A percentile compares a stretch with the other conserved stretches of the same genome.
phyloP scores from a whole-genome alignment of 2,113 vertebrate species.

The Takifugu flavidus region DNA sequence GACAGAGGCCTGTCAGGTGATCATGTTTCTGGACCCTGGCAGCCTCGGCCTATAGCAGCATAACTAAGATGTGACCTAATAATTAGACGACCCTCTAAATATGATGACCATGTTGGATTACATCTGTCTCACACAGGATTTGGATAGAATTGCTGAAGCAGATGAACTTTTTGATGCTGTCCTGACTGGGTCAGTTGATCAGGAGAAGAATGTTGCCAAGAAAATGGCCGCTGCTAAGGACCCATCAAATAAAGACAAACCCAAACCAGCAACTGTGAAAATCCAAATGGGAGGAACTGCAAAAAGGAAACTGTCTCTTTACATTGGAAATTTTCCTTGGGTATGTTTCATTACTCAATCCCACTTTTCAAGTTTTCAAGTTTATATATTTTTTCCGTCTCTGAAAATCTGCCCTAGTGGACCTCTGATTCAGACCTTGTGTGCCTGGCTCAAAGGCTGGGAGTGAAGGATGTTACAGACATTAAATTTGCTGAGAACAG shows the following conservation, averaged over 20 bases:
- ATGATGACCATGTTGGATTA: background rate
- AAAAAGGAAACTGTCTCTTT: constrained; percentile 78
- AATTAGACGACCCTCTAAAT: too few relatives aligned
- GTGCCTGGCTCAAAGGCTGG: constrained; percentile 78
- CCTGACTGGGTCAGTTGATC: constrained; percentile 81
- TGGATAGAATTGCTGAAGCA: constrained; percentile 83
- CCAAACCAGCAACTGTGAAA: constrained; percentile 73
- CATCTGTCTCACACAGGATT: constrained; percentile 70
- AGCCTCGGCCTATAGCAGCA: too few relatives aligned
- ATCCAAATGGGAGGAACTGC: constrained; percentile 72
- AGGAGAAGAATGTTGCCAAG: constrained; percentile 39
- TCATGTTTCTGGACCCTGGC: too few relatives aligned
- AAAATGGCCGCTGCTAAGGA: constrained; percentile 48
- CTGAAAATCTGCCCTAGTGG: constrained; percentile 76
- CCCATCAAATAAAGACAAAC: constrained; percentile 60
- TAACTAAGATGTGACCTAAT: too few relatives aligned
- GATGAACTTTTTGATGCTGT: constrained; percentile 93
- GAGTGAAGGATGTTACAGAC: constrained; percentile 86
- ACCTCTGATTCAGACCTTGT: constrained; percentile 89
- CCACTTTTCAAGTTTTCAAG: too few relatives aligned
- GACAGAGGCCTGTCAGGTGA: too few relatives aligned
- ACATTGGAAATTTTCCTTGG: constrained; percentile 93
- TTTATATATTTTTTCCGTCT: background rate
- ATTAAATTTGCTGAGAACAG: constrained; percentile 92
- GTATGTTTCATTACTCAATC: constrained; percentile 70